These are phyloP conservation scores for Pseudoatta argentina DNA, from an alignment of 1,140 invertebrate species.

Conservation along the genomic window DNA sequence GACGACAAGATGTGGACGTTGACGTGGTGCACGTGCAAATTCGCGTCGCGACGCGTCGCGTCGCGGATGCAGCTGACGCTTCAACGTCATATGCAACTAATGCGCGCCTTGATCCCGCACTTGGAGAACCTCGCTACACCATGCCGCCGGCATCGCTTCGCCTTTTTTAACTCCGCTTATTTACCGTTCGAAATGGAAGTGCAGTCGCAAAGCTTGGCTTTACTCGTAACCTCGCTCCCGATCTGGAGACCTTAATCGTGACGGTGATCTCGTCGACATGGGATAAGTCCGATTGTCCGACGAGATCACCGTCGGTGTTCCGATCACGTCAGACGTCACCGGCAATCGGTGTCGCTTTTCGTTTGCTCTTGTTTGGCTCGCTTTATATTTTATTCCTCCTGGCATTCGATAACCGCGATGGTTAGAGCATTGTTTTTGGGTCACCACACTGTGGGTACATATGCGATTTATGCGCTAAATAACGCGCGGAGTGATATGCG, in stretches of 20 bases:
- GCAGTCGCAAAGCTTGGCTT: constrained; percentile 51
- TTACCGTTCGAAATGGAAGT: constrained; percentile 72
- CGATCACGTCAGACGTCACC: constrained; percentile 65
- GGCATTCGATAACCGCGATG: constrained; percentile 6
- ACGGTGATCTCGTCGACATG: constrained; percentile 50
- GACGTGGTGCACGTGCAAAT: constrained; percentile 38
- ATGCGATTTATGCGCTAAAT: constrained; percentile 21
- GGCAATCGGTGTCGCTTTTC: constrained; percentile 56
- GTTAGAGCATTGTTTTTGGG: constrained; percentile 32
- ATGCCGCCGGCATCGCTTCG: constrained; percentile 43
- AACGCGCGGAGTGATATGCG: constrained; percentile 6
- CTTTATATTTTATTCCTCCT: constrained; percentile 54
- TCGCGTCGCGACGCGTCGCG: constrained; percentile 76
- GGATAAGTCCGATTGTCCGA: constrained; percentile 54
- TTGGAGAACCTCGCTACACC: neutral
- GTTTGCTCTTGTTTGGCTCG: neutral
- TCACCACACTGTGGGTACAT: neutral
- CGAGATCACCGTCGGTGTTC: constrained; percentile 59
- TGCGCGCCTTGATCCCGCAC: constrained; percentile 82
- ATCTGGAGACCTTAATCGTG: constrained; percentile 42
- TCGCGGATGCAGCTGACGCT: constrained; percentile 82
- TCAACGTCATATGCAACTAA: constrained; percentile 84
- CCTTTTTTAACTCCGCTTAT: constrained; percentile 73
- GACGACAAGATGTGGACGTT: constrained; percentile 59
- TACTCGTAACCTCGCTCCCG: constrained; percentile 62